Conservation (phyloP, 2,888 invertebrate genomes). For the Chrysina gloriosa region DNA sequence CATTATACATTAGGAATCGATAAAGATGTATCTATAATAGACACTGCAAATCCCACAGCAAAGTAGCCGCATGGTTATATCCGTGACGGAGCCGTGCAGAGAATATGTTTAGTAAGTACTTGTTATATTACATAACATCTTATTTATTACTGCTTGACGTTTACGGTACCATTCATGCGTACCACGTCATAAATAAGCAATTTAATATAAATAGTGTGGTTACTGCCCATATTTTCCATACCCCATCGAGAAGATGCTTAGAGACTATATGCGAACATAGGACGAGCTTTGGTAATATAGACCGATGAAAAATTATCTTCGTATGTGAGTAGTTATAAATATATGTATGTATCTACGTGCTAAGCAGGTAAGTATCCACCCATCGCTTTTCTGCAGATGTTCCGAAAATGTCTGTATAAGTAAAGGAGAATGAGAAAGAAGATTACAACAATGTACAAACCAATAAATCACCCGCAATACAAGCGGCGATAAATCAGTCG, state of each 20-base stretch:
- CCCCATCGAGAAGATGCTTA: slow-evolving; percentile 1
- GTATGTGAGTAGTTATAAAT: slow-evolving; percentile 28
- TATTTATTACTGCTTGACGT: neutral
- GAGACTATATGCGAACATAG: slow-evolving; percentile 1
- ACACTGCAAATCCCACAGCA: neutral
- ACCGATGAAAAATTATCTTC: slow-evolving; percentile 5
- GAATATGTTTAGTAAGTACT: neutral
- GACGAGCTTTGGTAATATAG: slow-evolving; percentile 11
- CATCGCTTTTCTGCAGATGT: slow-evolving; percentile 28
- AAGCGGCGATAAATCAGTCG: slow-evolving; percentile 31
- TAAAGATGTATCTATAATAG: too few species aligned
- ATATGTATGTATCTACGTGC: neutral
- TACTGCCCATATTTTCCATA: neutral
- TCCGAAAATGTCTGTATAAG: slow-evolving; percentile 22
- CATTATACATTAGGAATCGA: too few species aligned
- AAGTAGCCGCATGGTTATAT: neutral
- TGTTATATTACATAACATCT: slow-evolving; percentile 3
- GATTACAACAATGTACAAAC: slow-evolving; percentile 32
- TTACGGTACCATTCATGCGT: neutral
- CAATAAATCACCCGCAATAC: slow-evolving; percentile 30
- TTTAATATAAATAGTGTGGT: neutral
- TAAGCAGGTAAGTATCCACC: neutral
- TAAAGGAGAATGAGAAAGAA: slow-evolving; percentile 7
- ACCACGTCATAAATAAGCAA: neutral
- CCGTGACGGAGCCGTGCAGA: too few species aligned